Percentiles rank a stretch among this genome's conserved stretches.
These are phyloP conservation scores for Syngnathus typhle DNA, from an alignment of 2,113 vertebrate genomes.

Conservation along the genomic window DNA sequence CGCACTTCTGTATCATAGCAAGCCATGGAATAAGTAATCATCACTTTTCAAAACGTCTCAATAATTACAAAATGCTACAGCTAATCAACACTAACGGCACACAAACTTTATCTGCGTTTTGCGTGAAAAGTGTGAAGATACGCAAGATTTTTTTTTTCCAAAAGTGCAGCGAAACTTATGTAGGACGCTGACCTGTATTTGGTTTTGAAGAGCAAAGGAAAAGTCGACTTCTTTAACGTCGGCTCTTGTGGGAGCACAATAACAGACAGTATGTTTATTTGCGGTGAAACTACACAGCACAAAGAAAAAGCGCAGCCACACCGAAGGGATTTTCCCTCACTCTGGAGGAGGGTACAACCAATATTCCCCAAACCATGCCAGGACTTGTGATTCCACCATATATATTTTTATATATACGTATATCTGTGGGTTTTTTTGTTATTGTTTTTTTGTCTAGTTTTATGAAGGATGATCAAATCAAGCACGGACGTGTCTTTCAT, in stretches of 20 bases:
- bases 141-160: slow-evolving; percentile 42
- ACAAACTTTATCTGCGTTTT: not conserved
- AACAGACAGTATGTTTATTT: slow-evolving; percentile 74
- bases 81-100: not conserved
- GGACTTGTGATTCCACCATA: slow-evolving; percentile 57
- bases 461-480: slow-evolving; percentile 67
- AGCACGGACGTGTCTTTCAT: slow-evolving; percentile 62
- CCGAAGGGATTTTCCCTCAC: slow-evolving; percentile 59
- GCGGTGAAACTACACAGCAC: slow-evolving; percentile 63
- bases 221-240: slow-evolving; percentile 60
- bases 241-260: slow-evolving; percentile 67
- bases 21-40: too few species aligned
- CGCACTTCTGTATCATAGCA: too few species aligned
- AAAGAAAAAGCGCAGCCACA: slow-evolving; percentile 60
- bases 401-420: slow-evolving; percentile 5
- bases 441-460: slow-evolving; percentile 30
- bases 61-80: not conserved
- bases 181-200: slow-evolving; percentile 73
- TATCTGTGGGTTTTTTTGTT: not conserved
- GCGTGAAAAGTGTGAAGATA: slow-evolving; percentile 13
- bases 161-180: slow-evolving; percentile 66
- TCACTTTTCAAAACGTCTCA: too few species aligned
- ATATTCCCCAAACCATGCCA: slow-evolving; percentile 69
- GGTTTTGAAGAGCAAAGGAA: slow-evolving; percentile 60
- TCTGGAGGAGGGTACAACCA: slow-evolving; percentile 69